These are phyloP conservation scores for Otis tarda DNA, from an alignment of 2,113 vertebrate genomes.

Conservation along the genomic window DNA sequence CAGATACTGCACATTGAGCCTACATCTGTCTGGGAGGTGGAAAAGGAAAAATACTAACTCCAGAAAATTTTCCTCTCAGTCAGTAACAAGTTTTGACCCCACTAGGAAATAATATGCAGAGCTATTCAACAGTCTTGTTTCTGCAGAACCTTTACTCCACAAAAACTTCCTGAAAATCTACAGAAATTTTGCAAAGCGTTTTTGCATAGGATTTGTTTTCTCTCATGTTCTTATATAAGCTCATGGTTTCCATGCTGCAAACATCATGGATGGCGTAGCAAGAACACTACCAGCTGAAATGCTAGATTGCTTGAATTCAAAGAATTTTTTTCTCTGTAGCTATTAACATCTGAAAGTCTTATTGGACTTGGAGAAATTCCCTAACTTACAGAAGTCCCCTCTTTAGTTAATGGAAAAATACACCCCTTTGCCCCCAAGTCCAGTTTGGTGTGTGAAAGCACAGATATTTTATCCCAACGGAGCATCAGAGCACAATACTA, in stretches of 20 bases:
- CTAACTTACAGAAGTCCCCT: constrained; percentile 37
- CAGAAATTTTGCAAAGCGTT: not conserved
- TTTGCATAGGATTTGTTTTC: not conserved
- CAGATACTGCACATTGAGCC: not conserved
- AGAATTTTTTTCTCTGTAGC: not conserved
- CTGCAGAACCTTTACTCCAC: not conserved
- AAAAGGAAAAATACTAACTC: not conserved
- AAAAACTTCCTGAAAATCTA: not conserved
- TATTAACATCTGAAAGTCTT: constrained; percentile 17
- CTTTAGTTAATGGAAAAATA: constrained; percentile 56
- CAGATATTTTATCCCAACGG: constrained; percentile 21
- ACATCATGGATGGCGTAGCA: not conserved
- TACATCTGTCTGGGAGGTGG: not conserved
- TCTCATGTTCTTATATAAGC: not conserved
- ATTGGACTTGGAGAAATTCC: constrained; percentile 11
- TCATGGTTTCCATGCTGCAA: not conserved
- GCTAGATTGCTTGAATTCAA: not conserved
- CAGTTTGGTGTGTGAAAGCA: not conserved
- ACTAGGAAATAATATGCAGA: not conserved
- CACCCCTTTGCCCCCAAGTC: constrained; percentile 35
- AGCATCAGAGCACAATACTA: constrained; percentile 26
- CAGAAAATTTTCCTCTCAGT: not conserved
- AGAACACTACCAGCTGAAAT: not conserved
- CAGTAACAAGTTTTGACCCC: not conserved
- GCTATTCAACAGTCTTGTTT: not conserved